phyloP scores from a whole-genome alignment of 1,140 invertebrate species.

The Sarcophaga peregrina region DNA sequence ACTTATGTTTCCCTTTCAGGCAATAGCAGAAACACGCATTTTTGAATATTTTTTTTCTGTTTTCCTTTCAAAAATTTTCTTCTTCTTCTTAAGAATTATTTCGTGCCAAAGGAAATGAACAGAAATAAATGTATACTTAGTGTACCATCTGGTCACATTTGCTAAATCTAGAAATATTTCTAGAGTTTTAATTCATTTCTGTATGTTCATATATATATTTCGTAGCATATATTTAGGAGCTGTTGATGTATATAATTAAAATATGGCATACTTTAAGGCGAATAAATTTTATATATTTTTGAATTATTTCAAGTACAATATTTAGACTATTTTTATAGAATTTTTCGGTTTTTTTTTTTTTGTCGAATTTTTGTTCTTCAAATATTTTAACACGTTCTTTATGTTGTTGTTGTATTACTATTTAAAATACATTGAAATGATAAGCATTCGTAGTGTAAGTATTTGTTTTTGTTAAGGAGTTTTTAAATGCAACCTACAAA shows the following conservation, averaged over 20 bases:
- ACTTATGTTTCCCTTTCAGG: constrained; percentile 27
- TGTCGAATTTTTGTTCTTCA: no score
- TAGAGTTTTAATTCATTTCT: background rate
- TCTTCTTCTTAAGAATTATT: constrained; percentile 19
- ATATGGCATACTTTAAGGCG: constrained; percentile 16
- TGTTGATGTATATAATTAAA: background rate
- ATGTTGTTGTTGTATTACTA: no score
- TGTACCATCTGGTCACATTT: background rate
- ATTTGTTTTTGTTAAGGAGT: no score
- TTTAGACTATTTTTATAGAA: no score
- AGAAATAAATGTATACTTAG: constrained; percentile 5
- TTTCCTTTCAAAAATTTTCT: background rate
- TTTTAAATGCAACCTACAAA: no score
- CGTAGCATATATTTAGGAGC: constrained; percentile 7
- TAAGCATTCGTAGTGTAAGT: no score
- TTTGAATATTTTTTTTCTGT: background rate
- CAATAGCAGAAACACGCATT: constrained; percentile 22
- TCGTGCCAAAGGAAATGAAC: constrained; percentile 16
- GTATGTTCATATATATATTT: background rate
- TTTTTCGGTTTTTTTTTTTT: no score
- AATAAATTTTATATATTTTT: background rate
- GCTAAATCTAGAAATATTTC: background rate
- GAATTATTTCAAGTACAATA: background rate
- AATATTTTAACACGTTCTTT: no score
- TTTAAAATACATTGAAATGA: no score